These are phyloP conservation scores for Mormyrops boulengeri DNA, from an alignment of 2,797 vertebrate genomes.

Conservation along the genomic window DNA sequence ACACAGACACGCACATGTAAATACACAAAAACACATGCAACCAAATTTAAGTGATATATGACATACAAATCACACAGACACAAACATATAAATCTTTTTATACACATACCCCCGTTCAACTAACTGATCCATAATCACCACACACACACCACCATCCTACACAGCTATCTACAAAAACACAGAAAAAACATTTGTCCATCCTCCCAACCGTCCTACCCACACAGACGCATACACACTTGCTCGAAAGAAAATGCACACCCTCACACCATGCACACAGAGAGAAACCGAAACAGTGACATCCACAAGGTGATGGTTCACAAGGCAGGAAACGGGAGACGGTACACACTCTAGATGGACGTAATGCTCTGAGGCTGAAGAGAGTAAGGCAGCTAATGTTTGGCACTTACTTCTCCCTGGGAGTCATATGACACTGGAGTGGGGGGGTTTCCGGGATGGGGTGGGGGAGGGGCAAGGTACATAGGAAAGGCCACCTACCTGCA, in stretches of 20 bases:
- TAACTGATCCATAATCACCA: not conserved
- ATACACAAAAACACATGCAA: not conserved
- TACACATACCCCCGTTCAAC: not conserved
- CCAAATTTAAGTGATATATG: not conserved
- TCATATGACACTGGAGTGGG: conserved; percentile 58
- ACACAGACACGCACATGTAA: not conserved
- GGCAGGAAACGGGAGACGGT: not conserved
- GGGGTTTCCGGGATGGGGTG: conserved; percentile 35
- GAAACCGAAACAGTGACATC: not conserved
- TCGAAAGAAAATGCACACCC: not conserved
- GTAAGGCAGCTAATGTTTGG: conserved; percentile 62
- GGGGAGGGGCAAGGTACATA: conserved; percentile 37
- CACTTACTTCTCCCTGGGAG: conserved; percentile 66
- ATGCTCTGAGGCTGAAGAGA: conserved; percentile 50
- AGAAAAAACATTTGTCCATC: not conserved
- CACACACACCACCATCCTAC: not conserved
- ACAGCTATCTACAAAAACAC: not conserved
- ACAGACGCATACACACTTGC: not conserved
- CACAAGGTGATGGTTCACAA: not conserved
- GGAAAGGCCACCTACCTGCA: conserved; percentile 81
- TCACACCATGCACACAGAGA: conserved; percentile 8
- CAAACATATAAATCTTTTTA: not conserved
- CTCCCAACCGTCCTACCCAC: not conserved
- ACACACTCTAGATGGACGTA: conserved; percentile 3
- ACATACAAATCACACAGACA: not conserved